Conservation (phyloP, 2,888 invertebrate genomes). For the Chrysotoxum bicinctum region DNA sequence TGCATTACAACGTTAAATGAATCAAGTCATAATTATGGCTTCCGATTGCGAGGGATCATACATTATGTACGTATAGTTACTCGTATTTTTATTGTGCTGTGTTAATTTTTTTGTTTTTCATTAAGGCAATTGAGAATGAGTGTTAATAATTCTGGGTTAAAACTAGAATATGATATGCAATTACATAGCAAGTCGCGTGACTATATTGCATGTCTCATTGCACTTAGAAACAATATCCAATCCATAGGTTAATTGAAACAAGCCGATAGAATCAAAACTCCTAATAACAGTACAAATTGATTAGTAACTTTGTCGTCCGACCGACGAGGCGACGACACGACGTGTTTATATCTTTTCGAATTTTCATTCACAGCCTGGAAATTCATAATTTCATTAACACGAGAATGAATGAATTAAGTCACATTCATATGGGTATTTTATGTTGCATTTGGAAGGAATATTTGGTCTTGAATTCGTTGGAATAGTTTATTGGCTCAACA, state of each 20-base stretch:
- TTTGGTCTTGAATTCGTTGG: too few species aligned
- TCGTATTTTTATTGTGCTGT: slow-evolving; percentile 1
- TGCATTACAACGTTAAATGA: too few species aligned
- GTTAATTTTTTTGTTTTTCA: neutral
- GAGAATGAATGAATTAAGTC: too few species aligned
- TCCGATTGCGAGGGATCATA: too few species aligned
- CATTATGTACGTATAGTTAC: too few species aligned
- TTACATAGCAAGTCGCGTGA: slow-evolving; percentile 4
- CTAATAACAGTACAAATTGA: slow-evolving; percentile 14
- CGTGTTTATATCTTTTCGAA: neutral
- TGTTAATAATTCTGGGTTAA: neutral
- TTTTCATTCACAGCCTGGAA: neutral
- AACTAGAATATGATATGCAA: neutral
- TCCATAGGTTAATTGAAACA: slow-evolving; percentile 14
- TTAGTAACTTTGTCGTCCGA: neutral
- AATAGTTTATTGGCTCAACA: too few species aligned
- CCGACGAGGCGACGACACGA: too few species aligned
- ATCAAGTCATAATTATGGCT: too few species aligned
- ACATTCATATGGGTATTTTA: too few species aligned
- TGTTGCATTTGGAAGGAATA: too few species aligned
- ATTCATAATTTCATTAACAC: neutral
- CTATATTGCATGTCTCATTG: slow-evolving; percentile 13
- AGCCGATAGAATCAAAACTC: slow-evolving; percentile 11
- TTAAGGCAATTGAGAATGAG: neutral
- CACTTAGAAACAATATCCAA: slow-evolving; percentile 15